Evolutionary conservation across 2,113 vertebrate genomes (phyloP), one percentile per base, ranked within the genome.

Genomic region (Chaetodon trifascialis): DNA sequence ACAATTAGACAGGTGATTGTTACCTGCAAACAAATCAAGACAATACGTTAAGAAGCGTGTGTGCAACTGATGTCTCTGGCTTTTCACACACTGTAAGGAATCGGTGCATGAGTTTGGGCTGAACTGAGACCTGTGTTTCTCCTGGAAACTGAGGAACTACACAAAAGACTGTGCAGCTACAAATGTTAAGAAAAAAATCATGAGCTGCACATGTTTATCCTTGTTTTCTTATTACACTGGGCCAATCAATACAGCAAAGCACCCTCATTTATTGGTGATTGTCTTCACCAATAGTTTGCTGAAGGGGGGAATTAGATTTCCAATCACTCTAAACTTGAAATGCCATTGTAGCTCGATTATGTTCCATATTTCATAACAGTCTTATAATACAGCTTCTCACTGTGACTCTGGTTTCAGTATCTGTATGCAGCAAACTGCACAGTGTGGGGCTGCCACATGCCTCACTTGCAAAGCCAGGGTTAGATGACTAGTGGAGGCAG

Each of bases 1-100:
- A n/a, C n/a, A n/a, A 82, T 82, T 79, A 78, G 36, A 46, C 11
- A 73, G 44, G 49, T 64, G 78, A 75, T 77, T 60, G 52, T 88
- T 88, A 79, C 59, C 69, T 70, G 38, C 59, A 65, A 56, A 80
- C 63, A 23, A 73, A 77, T 81, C 63, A 62, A 52, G 17, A 55
- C 11, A 25, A 19, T 11, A 67, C 54, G 23, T 76, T 70, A 56
- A 63, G 25, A 19, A 17, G 30, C 30, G 30, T 30, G 19, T 63
- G 38, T 42, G 34, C 25, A 40, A 8, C 25, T 11, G 42, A 46
- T 42, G 15, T 30, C 25, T 38, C 17, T 47, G 64, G 4, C 8
- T 62, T 10, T 30, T 59, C 30, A 10, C 58, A 59, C 16, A 65
- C n/a, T 64, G 46, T 44, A n/a, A 60, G 30, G 44, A 7, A 38